These are phyloP conservation scores for Sthenelais limicola DNA, from an alignment of 2,888 invertebrate genomes.

Conservation along the genomic window DNA sequence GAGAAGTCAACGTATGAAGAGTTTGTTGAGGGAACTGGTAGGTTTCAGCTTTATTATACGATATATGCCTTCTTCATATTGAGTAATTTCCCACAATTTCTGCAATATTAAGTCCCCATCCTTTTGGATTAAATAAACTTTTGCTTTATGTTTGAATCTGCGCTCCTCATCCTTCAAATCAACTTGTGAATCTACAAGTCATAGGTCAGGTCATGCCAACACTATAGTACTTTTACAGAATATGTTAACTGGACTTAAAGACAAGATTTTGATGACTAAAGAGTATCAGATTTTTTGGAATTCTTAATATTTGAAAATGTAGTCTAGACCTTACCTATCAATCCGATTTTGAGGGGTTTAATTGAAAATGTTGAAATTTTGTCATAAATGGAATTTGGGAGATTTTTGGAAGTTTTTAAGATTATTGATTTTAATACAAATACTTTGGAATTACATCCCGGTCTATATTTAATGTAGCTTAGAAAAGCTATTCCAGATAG, in stretches of 20 bases:
- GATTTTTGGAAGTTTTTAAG: not conserved
- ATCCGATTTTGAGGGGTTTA: not conserved
- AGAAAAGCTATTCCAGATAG: not conserved
- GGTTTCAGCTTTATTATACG: not conserved
- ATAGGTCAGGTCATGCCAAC: no score
- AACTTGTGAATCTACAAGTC: no score
- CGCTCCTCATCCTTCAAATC: no score
- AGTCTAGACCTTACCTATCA: not conserved
- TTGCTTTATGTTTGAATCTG: no score
- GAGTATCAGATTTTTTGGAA: no score
- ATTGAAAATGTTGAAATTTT: not conserved
- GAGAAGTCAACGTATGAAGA: slow-evolving; percentile 99
- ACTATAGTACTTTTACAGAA: no score
- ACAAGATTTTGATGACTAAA: no score
- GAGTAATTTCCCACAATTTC: not conserved
- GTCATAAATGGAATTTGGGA: not conserved
- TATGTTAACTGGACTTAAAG: no score
- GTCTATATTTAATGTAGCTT: not conserved
- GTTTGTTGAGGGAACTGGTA: slow-evolving; percentile 86
- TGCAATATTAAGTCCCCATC: no score
- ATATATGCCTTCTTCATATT: not conserved
- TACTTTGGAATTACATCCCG: not conserved
- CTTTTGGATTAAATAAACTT: no score
- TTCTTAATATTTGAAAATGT: no score
- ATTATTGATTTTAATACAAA: not conserved